A percentile compares a stretch with the other conserved stretches of the same genome.
Conservation (phyloP, 37 sponge, comb jelly and placozoan genomes). For the Chondrilla cf. caribensis region DNA sequence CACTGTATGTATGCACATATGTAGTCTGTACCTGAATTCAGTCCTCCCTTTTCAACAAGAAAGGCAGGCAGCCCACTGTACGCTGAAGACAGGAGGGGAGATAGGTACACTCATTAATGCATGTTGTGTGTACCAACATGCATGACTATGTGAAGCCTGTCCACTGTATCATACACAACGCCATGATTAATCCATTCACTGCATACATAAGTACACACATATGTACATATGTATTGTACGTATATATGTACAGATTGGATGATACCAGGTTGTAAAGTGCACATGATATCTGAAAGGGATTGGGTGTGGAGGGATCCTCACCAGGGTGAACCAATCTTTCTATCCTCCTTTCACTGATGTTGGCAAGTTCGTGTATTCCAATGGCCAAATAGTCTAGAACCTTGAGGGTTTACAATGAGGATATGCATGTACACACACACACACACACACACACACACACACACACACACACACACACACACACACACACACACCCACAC, state of each 20-base stretch:
- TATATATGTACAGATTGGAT: too few species aligned
- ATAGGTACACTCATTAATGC: background rate
- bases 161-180: too few species aligned
- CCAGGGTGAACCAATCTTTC: conserved; percentile 87
- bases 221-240: too few species aligned
- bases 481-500: background rate
- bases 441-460: background rate
- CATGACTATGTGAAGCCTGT: too few species aligned
- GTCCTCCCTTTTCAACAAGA: conserved; percentile 79
- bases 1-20: too few species aligned
- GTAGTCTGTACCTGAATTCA: conserved; percentile 76
- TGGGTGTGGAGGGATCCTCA: background rate
- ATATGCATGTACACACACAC: background rate
- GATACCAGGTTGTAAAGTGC: too few species aligned
- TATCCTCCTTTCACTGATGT: conserved; percentile 90
- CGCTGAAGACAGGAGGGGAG: background rate
- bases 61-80: conserved; percentile 92
- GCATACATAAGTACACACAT: too few species aligned
- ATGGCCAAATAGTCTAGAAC: conserved; percentile 95
- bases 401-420: conserved; percentile 17
- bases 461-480: background rate
- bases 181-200: too few species aligned
- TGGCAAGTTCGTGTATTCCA: conserved; percentile 89
- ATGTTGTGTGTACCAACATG: too few species aligned
- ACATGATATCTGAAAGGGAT: too few species aligned